phyloP scores from a whole-genome alignment of 92 coral and sea anemone genomes.

The Parazoanthus darwini region DNA sequence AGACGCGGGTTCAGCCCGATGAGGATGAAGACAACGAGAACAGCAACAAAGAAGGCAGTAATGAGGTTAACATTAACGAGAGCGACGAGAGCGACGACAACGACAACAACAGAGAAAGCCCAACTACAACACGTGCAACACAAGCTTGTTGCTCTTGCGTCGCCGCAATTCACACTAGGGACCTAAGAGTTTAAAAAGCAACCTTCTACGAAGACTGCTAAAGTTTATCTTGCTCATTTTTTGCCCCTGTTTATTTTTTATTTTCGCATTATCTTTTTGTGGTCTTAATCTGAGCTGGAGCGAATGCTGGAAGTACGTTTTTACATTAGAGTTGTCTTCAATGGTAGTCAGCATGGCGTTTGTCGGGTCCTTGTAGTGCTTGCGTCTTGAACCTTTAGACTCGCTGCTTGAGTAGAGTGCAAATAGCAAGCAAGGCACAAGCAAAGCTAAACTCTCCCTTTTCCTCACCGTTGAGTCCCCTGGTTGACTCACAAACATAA shows the following conservation, averaged over 20 bases:
- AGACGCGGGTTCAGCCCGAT: not conserved
- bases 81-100: not conserved
- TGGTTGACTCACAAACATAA: too few relatives aligned
- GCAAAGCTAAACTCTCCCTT: too few relatives aligned
- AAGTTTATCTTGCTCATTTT: not conserved
- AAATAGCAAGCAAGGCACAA: too few relatives aligned
- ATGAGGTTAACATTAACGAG: not conserved
- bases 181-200: not conserved
- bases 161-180: not conserved
- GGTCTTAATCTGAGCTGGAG: not conserved
- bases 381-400: not conserved
- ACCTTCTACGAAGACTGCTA: not conserved
- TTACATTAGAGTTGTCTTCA: not conserved
- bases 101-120: not conserved
- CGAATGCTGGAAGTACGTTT: not conserved
- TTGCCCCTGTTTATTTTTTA: too few relatives aligned
- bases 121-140: not conserved
- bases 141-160: not conserved
- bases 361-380: not conserved
- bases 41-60: not conserved
- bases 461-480: too few relatives aligned
- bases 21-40: not conserved
- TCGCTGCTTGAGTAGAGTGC: too few relatives aligned
- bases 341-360: too few relatives aligned
- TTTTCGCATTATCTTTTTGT: not conserved